Percentiles rank a stretch among this genome's conserved stretches.
These are phyloP conservation scores for Morpho deidamia DNA, from an alignment of 2,888 invertebrate species.

Conservation along the genomic window DNA sequence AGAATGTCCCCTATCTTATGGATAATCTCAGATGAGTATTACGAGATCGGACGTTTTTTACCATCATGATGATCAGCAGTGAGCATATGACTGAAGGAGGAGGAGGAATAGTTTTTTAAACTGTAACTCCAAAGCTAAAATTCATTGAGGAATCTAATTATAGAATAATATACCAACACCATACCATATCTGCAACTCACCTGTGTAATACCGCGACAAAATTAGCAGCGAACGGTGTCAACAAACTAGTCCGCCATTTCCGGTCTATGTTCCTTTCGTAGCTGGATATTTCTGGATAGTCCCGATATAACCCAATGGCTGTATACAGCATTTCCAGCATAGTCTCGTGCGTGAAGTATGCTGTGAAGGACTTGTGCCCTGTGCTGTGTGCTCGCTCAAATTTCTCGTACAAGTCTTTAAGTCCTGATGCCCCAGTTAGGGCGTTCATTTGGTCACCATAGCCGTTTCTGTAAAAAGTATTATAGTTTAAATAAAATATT, in stretches of 20 bases:
- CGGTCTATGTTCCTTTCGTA: conserved; percentile 74
- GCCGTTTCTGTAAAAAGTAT: conserved; percentile 30
- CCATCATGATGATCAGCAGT: too few relatives aligned
- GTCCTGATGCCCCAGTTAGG: conserved; percentile 79
- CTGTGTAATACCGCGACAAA: conserved; percentile 82
- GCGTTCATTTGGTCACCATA: conserved; percentile 26
- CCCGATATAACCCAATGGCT: conserved; percentile 69
- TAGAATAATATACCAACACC: neutral
- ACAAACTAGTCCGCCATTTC: conserved; percentile 65
- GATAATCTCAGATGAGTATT: too few relatives aligned
- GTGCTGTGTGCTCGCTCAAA: conserved; percentile 40
- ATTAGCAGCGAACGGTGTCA: conserved; percentile 83
- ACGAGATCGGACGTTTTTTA: too few relatives aligned
- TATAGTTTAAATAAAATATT: neutral
- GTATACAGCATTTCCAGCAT: conserved; percentile 77
- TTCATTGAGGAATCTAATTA: neutral
- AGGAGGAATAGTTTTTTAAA: too few relatives aligned
- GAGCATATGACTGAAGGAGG: too few relatives aligned
- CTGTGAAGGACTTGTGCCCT: conserved; percentile 39
- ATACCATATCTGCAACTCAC: conserved; percentile 47
- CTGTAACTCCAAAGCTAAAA: too few relatives aligned
- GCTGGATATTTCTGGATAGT: conserved; percentile 68
- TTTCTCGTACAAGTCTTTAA: conserved; percentile 78
- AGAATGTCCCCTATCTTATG: too few relatives aligned
- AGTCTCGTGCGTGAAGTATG: conserved; percentile 80